These are phyloP conservation scores for Emydoidea blandingii DNA, from an alignment of 2,797 vertebrate genomes.

Conservation along the genomic window DNA sequence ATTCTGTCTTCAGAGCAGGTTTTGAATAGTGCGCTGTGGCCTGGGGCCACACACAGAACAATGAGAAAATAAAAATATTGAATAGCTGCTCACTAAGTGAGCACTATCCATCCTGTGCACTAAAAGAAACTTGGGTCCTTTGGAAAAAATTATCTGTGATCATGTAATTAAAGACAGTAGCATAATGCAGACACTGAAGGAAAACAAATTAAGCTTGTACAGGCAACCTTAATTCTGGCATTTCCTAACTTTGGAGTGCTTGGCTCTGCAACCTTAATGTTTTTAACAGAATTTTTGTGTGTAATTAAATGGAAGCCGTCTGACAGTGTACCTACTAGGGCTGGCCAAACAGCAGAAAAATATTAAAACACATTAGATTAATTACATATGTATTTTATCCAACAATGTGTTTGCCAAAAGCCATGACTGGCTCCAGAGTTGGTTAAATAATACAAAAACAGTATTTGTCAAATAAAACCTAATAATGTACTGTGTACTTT, in stretches of 20 bases:
- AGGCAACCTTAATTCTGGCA: background rate
- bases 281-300: background rate
- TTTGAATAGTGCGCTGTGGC: background rate
- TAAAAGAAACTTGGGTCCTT: rapidly evolving
- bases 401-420: background rate
- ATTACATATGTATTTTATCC: background rate
- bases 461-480: background rate
- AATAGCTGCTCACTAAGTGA: background rate
- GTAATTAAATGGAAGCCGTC: background rate
- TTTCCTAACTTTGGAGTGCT: background rate
- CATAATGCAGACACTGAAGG: background rate
- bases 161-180: background rate
- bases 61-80: background rate
- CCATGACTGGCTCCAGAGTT: background rate
- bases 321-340: background rate
- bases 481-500: background rate
- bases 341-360: background rate
- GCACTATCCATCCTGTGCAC: background rate
- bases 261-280: background rate
- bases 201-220: background rate
- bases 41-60: background rate
- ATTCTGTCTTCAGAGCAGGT: background rate
- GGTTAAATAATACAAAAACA: background rate
- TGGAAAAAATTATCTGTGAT: background rate
- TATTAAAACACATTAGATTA: background rate